Evolutionary conservation across 2,113 vertebrate genomes (phyloP), one percentile per base, ranked within the genome.

Genomic region (Phainopepla nitens): DNA sequence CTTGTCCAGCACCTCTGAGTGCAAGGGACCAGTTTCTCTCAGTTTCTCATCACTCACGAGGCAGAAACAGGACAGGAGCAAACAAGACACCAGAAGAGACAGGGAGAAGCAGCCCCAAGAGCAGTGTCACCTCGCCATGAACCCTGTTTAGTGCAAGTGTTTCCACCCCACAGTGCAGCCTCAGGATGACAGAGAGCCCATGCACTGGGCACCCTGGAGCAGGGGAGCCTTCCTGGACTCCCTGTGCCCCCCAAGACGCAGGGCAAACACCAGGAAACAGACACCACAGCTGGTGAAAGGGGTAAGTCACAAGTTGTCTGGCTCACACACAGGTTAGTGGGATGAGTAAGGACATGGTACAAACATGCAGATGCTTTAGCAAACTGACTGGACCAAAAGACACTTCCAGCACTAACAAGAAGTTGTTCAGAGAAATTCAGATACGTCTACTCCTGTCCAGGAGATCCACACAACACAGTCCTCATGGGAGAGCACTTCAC

Each of bases 51-150:
- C 47, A 35, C 64, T 77, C 68, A 62, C 5, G 6, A 54, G 45
- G 44, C 64, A 90, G 62, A 29, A 93, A 89, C 24, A 54, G 80
- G 68, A 94, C 80, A 89, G 58, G 41, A 81, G 79, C 49, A 79
- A 58, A 94, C 24, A 82, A 62, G 68, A 94, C 79, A 95, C 35
- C 84, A 94, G 76, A 80, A 47, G 56, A 95, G 60, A 93, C 2
- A 39, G 27, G 50, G 76, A 90, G 56, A 28, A 73, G 54, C 70
- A 90, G 78, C 53, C 53, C 5, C 12, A 60, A 85, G 84, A 39
- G 60, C 70, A 72, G 25, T 2, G 7, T 61, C 58, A 86, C 35
- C 42, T 35, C 66, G 76, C 61, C 2, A 1, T 21, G 35, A 89
- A 41, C 13, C 4, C 51, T 45, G 3, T 23, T 23, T 8, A 29